Evolutionary conservation across 2,888 invertebrate species (phyloP).

Genomic region (Eumacrocentrus americanus): DNA sequence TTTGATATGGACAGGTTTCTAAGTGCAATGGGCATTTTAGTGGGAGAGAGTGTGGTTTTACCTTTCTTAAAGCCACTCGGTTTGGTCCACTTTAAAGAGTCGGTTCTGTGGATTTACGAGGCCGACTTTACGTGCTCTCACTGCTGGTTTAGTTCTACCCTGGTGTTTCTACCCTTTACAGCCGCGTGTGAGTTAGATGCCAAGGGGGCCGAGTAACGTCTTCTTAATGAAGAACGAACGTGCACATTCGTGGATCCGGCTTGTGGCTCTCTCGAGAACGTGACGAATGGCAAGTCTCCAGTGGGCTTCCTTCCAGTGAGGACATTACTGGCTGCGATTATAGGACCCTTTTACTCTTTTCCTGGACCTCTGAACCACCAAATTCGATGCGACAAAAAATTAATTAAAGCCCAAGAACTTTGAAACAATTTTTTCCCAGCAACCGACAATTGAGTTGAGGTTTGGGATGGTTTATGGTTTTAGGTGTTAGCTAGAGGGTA

Average conservation of each 20-base stretch:
- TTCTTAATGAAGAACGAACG: conserved; percentile 35
- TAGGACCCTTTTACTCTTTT: conserved; percentile 18
- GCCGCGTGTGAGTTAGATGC: conserved; percentile 18
- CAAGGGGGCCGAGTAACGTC: conserved; percentile 24
- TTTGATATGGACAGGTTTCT: not conserved
- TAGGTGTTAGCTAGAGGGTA: not conserved
- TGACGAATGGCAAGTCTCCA: conserved; percentile 32
- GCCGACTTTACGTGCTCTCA: conserved; percentile 23
- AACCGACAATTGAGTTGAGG: not conserved
- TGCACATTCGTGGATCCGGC: conserved; percentile 16
- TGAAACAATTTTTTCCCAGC: not conserved
- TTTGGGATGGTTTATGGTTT: not conserved
- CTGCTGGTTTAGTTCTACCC: not conserved
- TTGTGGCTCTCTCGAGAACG: conserved; percentile 14
- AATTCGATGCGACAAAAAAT: not conserved
- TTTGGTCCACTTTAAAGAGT: not conserved
- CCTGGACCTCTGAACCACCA: not conserved
- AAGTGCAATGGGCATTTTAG: not conserved
- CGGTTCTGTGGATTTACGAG: conserved; percentile 24
- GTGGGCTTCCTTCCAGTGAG: conserved; percentile 35
- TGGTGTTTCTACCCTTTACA: conserved; percentile 16
- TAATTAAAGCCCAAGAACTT: not conserved
- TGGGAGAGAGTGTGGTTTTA: not conserved
- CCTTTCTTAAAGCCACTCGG: not conserved
- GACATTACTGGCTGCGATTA: conserved; percentile 32